Base-by-base conservation (phyloP, 2,888 invertebrate genomes). In the Philopedon plagiatum region DNA sequence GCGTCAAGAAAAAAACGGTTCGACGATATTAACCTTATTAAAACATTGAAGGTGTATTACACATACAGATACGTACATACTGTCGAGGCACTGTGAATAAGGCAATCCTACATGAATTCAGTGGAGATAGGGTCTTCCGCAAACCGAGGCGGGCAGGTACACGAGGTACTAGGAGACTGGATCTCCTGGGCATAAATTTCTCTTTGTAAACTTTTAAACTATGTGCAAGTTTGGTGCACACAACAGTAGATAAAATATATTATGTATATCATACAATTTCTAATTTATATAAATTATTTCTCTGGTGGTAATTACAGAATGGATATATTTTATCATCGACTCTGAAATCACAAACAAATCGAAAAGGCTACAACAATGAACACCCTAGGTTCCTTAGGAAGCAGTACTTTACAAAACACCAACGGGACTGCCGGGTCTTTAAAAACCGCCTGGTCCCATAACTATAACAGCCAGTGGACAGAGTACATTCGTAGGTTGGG, bases 21-120 rank as follows among this genome's bases (percentile, higher is more conserved):
- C 78, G 80, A 81, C 81, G 81, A 81, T 39, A 60, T 81, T 81
- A 77, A 82, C 74, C 73, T 64, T 58, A 41, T 29, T 67, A 80
- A 81, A 81, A 83, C 83, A 84, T 84, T 81, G 77, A 80, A 81
- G 81, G 83, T 84, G 84, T 84, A 82, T 83, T 85, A 84, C 83
- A 84, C 82, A 83, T 83, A 84, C 83, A 85, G 83, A 83, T 81
- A 86, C 83, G 80, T 81, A 85, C 85, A 83, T 85, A 85, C 85
- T 85, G 84, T 85, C 85, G 83, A 92, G 92, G 92, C 92, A 92
- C 92, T 92, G 92, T 91, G 91, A 91, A 90, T 92, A 92, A 92
- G 92, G 92, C 92, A 92, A 88, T 85, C 83, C 92, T 92, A 92
- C 92, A 92, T 90, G 91, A 90, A 86, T 62, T 87, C 87, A 87